Evolutionary conservation across 2,888 invertebrate genomes (phyloP).

Genomic region (Spodoptera exigua): DNA sequence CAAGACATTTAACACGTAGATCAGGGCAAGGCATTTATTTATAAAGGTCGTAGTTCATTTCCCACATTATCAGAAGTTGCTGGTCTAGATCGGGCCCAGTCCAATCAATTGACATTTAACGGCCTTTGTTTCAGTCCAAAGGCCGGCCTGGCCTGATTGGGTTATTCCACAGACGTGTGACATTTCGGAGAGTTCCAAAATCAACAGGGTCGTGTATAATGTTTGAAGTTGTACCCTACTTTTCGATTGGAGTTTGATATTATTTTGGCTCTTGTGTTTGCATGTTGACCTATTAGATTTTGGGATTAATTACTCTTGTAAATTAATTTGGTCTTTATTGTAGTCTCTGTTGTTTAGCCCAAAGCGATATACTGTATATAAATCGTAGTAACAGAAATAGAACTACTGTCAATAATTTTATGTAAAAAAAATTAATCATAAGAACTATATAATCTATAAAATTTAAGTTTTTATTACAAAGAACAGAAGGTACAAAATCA

Average conservation of each 20-base stretch:
- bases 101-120: slow-evolving; percentile 47
- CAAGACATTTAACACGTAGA: slow-evolving; percentile 13
- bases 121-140: slow-evolving; percentile 43
- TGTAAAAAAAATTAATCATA: too few species aligned
- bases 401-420: too few species aligned
- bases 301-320: not conserved
- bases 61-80: slow-evolving; percentile 42
- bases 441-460: not conserved
- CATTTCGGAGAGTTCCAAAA: slow-evolving; percentile 29
- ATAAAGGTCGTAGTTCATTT: slow-evolving; percentile 42
- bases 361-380: too few species aligned
- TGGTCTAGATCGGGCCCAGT: slow-evolving; percentile 32
- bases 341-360: too few species aligned
- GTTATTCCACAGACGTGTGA: slow-evolving; percentile 31
- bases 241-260: slow-evolving; percentile 1
- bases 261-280: too few species aligned
- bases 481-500: slow-evolving; percentile 18
- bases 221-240: slow-evolving; percentile 5
- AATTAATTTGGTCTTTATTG: not conserved
- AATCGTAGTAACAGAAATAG: too few species aligned
- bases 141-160: slow-evolving; percentile 41
- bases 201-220: slow-evolving; percentile 20
- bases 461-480: not conserved
- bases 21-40: slow-evolving; percentile 22
- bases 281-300: not conserved